Evolutionary conservation across 2,797 vertebrate genomes (phyloP).

Genomic region (Sebastes glaucus): DNA sequence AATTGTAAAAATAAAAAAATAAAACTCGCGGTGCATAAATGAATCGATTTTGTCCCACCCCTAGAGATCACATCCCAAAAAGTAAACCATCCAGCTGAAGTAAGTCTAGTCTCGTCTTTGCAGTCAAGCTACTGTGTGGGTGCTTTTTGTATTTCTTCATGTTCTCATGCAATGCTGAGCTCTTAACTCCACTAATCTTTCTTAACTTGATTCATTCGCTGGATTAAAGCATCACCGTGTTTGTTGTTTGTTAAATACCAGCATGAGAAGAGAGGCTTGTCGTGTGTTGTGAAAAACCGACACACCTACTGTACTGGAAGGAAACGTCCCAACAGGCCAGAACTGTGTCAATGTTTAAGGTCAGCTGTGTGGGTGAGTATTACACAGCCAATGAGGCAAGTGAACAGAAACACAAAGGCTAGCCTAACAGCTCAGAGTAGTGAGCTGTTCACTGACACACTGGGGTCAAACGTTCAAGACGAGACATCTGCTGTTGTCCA

Average conservation of each 20-base stretch:
- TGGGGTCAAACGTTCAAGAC: slow-evolving; percentile 2
- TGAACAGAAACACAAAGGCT: slow-evolving; percentile 25
- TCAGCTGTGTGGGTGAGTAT: slow-evolving; percentile 21
- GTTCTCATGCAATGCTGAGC: slow-evolving; percentile 2
- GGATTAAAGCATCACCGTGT: slow-evolving; percentile 7
- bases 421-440: slow-evolving; percentile 1
- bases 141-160: not conserved
- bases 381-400: slow-evolving; percentile 26
- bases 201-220: not conserved
- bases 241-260: not conserved
- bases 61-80: not conserved
- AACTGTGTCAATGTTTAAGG: slow-evolving; percentile 31
- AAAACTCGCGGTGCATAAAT: rapidly evolving
- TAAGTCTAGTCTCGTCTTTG: not conserved
- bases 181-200: slow-evolving; percentile 12
- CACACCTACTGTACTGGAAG: slow-evolving; percentile 32
- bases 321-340: slow-evolving; percentile 25
- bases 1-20: too few relatives aligned
- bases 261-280: not conserved
- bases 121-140: not conserved
- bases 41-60: too few relatives aligned
- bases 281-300: slow-evolving; percentile 48
- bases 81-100: not conserved
- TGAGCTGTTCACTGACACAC: slow-evolving; percentile 15
- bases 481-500: slow-evolving; percentile 11